A percentile compares a stretch with the other conserved stretches of the same genome.
Evolutionary conservation across 2,888 invertebrate genomes (phyloP).

Genomic region (Monoplex corrugatus): DNA sequence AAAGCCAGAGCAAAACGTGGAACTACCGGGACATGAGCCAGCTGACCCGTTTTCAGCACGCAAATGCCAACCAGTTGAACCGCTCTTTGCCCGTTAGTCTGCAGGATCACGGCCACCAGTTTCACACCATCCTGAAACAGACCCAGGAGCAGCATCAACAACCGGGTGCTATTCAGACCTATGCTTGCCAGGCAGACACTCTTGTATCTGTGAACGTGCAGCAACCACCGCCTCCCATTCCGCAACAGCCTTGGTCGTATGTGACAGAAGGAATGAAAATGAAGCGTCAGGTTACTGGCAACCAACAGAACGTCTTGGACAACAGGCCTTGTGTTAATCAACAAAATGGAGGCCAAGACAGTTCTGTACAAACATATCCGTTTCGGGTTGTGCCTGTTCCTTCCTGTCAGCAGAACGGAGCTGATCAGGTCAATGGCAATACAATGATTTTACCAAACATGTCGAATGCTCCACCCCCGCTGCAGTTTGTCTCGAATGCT

Average conservation of each 20-base stretch:
- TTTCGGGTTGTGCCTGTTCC: too few relatives aligned
- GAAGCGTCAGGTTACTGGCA: too few relatives aligned
- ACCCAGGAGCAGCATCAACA: neutral
- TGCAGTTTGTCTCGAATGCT: neutral
- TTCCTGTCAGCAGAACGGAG: neutral
- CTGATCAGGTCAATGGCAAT: conserved; percentile 10
- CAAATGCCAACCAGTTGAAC: neutral
- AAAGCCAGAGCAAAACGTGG: neutral
- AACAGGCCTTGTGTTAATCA: too few relatives aligned
- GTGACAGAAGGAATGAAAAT: neutral
- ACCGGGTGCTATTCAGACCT: neutral
- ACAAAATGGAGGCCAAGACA: too few relatives aligned
- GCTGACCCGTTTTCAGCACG: too few relatives aligned
- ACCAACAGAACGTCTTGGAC: too few relatives aligned
- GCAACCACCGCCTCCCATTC: too few relatives aligned
- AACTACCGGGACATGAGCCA: neutral
- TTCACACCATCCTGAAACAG: neutral
- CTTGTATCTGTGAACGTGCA: too few relatives aligned
- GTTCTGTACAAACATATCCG: too few relatives aligned
- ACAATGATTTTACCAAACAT: neutral
- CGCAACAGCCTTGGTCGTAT: neutral
- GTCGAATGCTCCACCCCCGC: neutral
- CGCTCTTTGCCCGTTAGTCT: too few relatives aligned
- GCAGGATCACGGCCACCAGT: neutral
- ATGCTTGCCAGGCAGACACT: neutral